These are phyloP conservation scores for Chouioia cunea DNA, from an alignment of 2,888 invertebrate species.

Conservation along the genomic window DNA sequence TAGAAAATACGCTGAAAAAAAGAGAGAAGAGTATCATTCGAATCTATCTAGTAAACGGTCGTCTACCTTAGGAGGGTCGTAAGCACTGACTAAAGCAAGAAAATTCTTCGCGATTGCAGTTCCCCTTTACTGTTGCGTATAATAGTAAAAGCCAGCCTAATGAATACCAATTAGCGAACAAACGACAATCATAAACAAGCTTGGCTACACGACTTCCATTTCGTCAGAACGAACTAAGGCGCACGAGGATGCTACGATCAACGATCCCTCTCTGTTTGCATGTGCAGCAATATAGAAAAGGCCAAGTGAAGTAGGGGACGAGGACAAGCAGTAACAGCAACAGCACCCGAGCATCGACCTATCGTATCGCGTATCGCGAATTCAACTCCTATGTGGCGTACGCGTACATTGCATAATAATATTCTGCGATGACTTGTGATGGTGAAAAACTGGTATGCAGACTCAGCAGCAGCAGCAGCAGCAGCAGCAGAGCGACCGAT, in stretches of 20 bases:
- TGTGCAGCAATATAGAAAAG: background rate
- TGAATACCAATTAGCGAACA: slow-evolving; percentile 25
- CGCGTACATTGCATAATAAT: slow-evolving; percentile 27
- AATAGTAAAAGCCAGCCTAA: background rate
- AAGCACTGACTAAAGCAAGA: too few relatives aligned
- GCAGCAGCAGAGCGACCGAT: too few relatives aligned
- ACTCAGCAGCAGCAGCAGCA: too few relatives aligned
- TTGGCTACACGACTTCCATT: slow-evolving; percentile 6
- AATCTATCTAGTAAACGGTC: background rate
- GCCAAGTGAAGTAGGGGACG: slow-evolving; percentile 23
- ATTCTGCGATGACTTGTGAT: background rate
- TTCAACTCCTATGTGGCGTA: background rate
- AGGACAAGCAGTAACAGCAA: slow-evolving; percentile 15
- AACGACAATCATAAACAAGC: slow-evolving; percentile 15
- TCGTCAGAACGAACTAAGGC: slow-evolving; percentile 23
- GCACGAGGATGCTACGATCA: background rate
- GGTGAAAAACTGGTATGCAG: slow-evolving; percentile 20
- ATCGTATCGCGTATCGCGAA: slow-evolving; percentile 28
- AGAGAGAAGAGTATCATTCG: too few relatives aligned
- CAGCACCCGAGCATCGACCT: background rate
- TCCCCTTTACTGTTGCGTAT: too few relatives aligned
- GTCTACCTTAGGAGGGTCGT: background rate
- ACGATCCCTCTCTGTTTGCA: background rate
- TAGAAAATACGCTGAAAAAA: too few relatives aligned
- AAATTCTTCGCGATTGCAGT: too few relatives aligned